phyloP scores from a whole-genome alignment of 1,140 invertebrate genomes.

The Trinorchestia longiramus region DNA sequence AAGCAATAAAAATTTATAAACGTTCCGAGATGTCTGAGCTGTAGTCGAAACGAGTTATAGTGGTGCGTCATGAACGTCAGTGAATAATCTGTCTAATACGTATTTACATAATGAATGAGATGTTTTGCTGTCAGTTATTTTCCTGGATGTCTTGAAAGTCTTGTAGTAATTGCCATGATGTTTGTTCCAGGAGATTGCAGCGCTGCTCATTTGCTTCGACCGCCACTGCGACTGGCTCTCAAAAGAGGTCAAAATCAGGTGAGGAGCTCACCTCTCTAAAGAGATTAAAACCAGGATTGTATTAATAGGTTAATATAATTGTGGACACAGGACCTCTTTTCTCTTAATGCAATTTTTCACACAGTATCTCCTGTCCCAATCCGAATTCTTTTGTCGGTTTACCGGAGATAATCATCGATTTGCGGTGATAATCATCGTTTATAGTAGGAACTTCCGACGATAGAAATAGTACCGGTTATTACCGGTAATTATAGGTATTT shows the following conservation, averaged over 20 bases:
- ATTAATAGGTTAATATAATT: no score
- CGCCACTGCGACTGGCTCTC: constrained; percentile 96
- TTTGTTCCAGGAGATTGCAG: constrained; percentile 90
- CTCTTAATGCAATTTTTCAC: no score
- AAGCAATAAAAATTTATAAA: not conserved
- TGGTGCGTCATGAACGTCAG: not conserved
- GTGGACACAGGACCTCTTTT: no score
- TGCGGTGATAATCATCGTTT: no score
- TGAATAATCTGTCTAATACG: not conserved
- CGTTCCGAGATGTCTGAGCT: not conserved
- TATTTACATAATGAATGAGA: not conserved
- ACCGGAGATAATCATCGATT: no score
- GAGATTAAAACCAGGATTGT: no score
- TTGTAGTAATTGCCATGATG: constrained; percentile 21
- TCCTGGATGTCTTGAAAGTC: not conserved
- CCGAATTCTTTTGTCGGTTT: no score
- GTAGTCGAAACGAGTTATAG: no score
- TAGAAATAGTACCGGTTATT: no score
- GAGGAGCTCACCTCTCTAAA: constrained; percentile 69
- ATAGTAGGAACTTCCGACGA: no score
- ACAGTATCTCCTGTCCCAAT: no score
- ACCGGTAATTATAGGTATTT: no score
- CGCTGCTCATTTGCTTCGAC: constrained; percentile 96
- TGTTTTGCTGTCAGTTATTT: not conserved
- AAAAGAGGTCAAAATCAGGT: constrained; percentile 96